Percentiles rank a stretch among this genome's conserved stretches.
Conservation (phyloP, 2,113 vertebrate genomes). For the Oxyura jamaicensis region DNA sequence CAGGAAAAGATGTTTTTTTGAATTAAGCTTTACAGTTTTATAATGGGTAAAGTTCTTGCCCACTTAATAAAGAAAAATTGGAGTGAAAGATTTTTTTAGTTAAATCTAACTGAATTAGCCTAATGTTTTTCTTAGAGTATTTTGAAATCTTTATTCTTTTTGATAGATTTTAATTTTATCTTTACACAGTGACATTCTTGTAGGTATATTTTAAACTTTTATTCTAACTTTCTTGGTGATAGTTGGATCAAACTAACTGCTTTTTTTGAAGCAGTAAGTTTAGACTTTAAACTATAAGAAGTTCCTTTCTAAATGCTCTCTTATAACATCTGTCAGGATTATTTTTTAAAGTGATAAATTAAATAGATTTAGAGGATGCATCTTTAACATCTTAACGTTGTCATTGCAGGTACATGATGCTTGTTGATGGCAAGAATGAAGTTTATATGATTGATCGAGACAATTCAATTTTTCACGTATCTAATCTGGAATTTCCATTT, state of each 20-base stretch:
- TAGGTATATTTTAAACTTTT: neutral
- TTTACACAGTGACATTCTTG: neutral
- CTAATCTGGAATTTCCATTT: constrained; percentile 95
- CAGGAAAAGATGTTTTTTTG: neutral
- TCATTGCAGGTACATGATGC: constrained; percentile 94
- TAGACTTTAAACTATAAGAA: neutral
- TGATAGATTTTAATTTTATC: neutral
- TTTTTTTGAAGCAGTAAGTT: neutral
- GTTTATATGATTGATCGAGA: constrained; percentile 98
- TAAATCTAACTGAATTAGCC: neutral
- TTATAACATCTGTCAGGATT: neutral
- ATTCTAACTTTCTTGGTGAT: neutral
- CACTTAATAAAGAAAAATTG: neutral
- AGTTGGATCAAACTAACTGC: neutral
- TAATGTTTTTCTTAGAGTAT: neutral
- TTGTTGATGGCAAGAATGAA: constrained; percentile 94
- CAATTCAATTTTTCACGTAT: constrained; percentile 92
- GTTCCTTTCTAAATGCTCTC: neutral
- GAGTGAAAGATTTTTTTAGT: neutral
- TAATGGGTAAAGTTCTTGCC: neutral
- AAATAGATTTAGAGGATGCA: neutral
- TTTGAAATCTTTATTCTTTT: neutral
- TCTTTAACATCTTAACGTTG: constrained; percentile 12
- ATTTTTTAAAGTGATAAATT: neutral
- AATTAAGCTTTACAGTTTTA: neutral